Base-by-base conservation (phyloP, 2,113 vertebrate genomes). In the Clupea harengus region DNA sequence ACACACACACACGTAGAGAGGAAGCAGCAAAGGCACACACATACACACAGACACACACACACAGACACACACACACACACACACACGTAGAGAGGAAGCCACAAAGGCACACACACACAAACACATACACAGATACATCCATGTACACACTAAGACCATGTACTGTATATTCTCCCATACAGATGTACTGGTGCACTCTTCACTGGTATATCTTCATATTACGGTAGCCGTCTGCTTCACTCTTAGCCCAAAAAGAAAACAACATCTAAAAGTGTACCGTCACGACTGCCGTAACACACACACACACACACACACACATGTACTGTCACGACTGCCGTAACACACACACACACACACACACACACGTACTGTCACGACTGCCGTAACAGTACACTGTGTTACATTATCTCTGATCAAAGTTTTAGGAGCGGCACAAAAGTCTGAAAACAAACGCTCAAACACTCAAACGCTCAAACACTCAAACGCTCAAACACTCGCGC, bases 1-100 rank as follows among this genome's bases (percentile, higher is more conserved):
- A 57, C 2, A 17, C 50, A 54, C 4, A 17, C n/a, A n/a, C n/a
- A n/a, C n/a, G n/a, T n/a, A n/a, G n/a, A n/a, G n/a, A n/a, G n/a
- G n/a, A n/a, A n/a, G n/a, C n/a, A n/a, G n/a, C n/a, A n/a, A n/a
- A n/a, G n/a, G n/a, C 13, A 52, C 9, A 52, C 6, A 52, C 9
- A 52, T 9, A 28, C 28, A 75, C 67, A 11, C 25, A 75, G 0
- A 17, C 67, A 75, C 28, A 75, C 0, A 46, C 49, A 75, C 82
- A 86, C 81, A 45, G 82, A 60, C 25, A 81, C 22, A 54, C 57
- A 64, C 20, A 22, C 32, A 44, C 45, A 84, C n/a, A 25, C n/a
- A 67, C 64, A 6, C 22, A 67, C 45, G 45, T 39, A 39, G 39
- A 39, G 39, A 39, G 39, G 39, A 39, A 39, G 39, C 39, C 39